These are phyloP conservation scores for Phalanger gymnotis DNA, from an alignment of 2,797 vertebrate genomes.

Conservation along the genomic window DNA sequence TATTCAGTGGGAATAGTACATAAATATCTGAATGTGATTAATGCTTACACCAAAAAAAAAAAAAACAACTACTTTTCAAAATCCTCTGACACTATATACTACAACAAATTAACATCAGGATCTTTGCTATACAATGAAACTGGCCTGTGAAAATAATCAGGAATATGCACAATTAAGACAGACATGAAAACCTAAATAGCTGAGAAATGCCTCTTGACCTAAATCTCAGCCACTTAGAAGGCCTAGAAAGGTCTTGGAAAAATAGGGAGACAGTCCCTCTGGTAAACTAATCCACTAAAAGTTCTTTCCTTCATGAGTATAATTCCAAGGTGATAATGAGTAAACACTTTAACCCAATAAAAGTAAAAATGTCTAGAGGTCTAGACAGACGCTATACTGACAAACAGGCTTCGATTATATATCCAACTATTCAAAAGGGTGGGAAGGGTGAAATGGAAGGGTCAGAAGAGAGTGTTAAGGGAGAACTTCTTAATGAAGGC, in stretches of 20 bases:
- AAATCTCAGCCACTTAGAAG: neutral
- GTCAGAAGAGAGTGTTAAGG: neutral
- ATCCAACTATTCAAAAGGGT: conserved; percentile 1
- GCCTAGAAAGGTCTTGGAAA: neutral
- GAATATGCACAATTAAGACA: neutral
- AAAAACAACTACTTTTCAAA: neutral
- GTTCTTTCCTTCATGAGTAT: neutral
- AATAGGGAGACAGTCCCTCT: neutral
- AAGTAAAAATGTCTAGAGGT: neutral
- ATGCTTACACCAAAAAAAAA: neutral
- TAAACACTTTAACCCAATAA: neutral
- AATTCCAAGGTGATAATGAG: neutral
- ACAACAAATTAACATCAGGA: no score
- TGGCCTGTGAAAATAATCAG: neutral
- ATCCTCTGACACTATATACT: neutral
- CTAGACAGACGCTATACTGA: neutral
- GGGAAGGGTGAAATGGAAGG: neutral
- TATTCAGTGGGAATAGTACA: neutral
- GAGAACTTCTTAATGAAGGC: neutral
- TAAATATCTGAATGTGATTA: neutral
- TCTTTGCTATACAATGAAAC: no score
- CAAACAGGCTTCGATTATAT: conserved; percentile 11
- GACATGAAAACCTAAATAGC: neutral
- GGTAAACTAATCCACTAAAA: neutral
- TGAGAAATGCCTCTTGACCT: neutral